phyloP scores from a whole-genome alignment of 1,140 invertebrate species.

The Wasmannia auropunctata region DNA sequence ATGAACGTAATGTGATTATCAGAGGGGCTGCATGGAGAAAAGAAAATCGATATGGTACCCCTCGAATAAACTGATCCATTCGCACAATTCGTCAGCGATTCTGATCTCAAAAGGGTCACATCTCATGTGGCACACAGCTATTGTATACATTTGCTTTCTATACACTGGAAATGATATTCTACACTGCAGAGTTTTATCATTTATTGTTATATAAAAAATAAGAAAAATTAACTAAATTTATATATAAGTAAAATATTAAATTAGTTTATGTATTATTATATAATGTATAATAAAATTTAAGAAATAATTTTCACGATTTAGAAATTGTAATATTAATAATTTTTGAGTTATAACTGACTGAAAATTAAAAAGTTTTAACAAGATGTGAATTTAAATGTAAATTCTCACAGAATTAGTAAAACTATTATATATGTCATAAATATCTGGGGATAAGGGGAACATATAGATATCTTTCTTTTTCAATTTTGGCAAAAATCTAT shows the following conservation, averaged over 20 bases:
- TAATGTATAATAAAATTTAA: background rate
- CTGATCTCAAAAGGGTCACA: conserved; percentile 31
- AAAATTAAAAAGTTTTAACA: background rate
- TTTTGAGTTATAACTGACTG: background rate
- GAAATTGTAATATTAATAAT: background rate
- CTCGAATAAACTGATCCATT: conserved; percentile 78
- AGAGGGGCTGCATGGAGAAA: conserved; percentile 42
- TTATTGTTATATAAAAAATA: background rate
- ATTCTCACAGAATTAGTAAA: background rate
- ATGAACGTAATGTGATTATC: conserved; percentile 36
- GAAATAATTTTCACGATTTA: background rate
- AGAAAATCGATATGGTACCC: conserved; percentile 63
- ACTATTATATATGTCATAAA: background rate
- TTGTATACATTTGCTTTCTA: background rate
- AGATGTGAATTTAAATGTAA: background rate
- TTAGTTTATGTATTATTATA: background rate
- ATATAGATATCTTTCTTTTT: background rate
- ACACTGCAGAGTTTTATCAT: background rate
- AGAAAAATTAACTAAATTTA: background rate
- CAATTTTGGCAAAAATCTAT: background rate
- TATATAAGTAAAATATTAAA: background rate
- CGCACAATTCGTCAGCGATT: conserved; percentile 71
- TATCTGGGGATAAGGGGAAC: too few relatives aligned
- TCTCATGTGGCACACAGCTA: background rate
- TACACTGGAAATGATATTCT: background rate